These are phyloP conservation scores for Pomacea canaliculata DNA, from an alignment of 2,888 invertebrate species.

Conservation along the genomic window DNA sequence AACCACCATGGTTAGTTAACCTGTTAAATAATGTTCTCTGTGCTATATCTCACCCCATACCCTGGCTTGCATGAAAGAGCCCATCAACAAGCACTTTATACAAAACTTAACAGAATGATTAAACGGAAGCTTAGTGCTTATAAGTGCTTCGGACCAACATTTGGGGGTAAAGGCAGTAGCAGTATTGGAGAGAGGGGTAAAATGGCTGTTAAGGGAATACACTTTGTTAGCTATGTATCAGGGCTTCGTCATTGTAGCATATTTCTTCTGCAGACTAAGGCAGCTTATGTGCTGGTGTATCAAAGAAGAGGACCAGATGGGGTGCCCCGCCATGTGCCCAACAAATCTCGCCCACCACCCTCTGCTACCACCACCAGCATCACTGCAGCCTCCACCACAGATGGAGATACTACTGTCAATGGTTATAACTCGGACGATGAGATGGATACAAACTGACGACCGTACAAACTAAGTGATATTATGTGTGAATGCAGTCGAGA, in stretches of 20 bases:
- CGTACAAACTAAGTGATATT: not conserved
- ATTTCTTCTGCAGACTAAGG: slow-evolving; percentile 66
- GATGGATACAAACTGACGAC: slow-evolving; percentile 33
- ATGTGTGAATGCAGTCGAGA: not conserved
- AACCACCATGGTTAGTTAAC: not conserved
- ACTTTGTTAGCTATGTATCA: too few relatives aligned
- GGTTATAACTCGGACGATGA: slow-evolving; percentile 32
- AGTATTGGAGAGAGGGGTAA: too few relatives aligned
- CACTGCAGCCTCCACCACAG: not conserved
- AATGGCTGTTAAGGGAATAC: too few relatives aligned
- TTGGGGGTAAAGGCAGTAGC: too few relatives aligned
- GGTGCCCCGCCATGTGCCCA: not conserved
- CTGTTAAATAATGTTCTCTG: not conserved
- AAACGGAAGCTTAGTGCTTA: too few relatives aligned
- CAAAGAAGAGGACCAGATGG: slow-evolving; percentile 54
- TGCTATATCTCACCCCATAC: not conserved
- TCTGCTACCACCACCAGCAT: slow-evolving; percentile 7
- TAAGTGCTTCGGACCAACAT: too few relatives aligned
- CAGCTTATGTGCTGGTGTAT: slow-evolving; percentile 73
- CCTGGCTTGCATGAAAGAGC: too few relatives aligned
- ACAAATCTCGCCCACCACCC: slow-evolving; percentile 6
- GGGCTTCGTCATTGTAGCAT: too few relatives aligned
- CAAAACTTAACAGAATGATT: too few relatives aligned
- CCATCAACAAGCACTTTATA: too few relatives aligned
- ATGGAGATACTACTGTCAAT: slow-evolving; percentile 20